These are phyloP conservation scores for Glaucopsyche alexis DNA, from an alignment of 2,888 invertebrate genomes.

Conservation along the genomic window DNA sequence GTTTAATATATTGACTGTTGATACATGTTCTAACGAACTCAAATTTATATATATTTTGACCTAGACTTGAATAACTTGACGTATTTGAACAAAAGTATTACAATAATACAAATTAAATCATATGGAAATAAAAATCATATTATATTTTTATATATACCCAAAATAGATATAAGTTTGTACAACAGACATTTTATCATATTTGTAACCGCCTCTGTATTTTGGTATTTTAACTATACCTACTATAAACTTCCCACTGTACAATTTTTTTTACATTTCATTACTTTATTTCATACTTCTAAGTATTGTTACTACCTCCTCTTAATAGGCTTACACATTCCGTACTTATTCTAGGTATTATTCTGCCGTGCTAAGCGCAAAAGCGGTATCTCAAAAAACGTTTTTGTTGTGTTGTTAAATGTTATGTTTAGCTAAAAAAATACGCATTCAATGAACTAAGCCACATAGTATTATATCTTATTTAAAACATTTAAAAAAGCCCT, in stretches of 20 bases:
- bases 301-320: constrained; percentile 2
- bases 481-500: too few relatives aligned
- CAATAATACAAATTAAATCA: not conserved
- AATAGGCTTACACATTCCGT: constrained; percentile 8
- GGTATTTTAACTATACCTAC: too few relatives aligned
- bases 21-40: not conserved
- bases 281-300: not conserved
- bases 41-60: not conserved
- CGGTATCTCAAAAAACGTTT: too few relatives aligned
- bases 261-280: not conserved
- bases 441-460: too few relatives aligned
- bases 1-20: not conserved
- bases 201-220: not conserved
- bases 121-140: not conserved
- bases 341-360: constrained; percentile 17
- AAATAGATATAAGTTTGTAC: not conserved
- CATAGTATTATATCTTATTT: too few relatives aligned
- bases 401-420: too few relatives aligned
- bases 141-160: not conserved
- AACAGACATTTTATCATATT: not conserved
- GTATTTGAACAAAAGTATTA: not conserved
- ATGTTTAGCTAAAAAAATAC: too few relatives aligned
- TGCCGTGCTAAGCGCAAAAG: too few relatives aligned
- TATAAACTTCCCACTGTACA: too few relatives aligned
- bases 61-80: not conserved